Base-by-base conservation (phyloP, 2,888 invertebrate genomes). In the Aphodius granarius region DNA sequence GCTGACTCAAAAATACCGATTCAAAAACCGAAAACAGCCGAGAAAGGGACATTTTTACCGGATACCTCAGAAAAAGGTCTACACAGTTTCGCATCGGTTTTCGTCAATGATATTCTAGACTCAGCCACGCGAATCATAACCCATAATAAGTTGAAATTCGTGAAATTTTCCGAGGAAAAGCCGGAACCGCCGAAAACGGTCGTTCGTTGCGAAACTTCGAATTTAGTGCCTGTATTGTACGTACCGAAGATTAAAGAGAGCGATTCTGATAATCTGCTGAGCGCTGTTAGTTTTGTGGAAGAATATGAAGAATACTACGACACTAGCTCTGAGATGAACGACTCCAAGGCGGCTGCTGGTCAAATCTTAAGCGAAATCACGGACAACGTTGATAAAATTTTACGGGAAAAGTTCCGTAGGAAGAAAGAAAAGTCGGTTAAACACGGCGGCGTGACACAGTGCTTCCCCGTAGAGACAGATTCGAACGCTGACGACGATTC, bases 291-390 rank as follows among this genome's bases (percentile, higher is more conserved):
- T 77, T 87, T 87, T 78, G 86, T 87, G 13, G 87, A 87, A 76
- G 86, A 87, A 70, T 87, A 87, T 76, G 87, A 87, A 75, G 87
- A 87, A 80, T 87, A 85, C 75, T 86, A 87, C 79, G 86, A 86
- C 75, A 85, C 85, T 13, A 86, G 87, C 75, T 84, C 85, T 68
- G 87, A 87, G 76, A 86, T 86, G 75, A 82, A 85, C 1, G 86
- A 87, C 73, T 79, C 86, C 0, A 83, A 83, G 71, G 73, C 84
- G 62, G 83, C 83, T 0, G 80, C 81, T 21, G 82, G 81, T 9
- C 79, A 78, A n/a, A 82, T 82, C 71, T 73, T 83, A 63, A 78
- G 79, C n/a, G 77, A 78, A 20, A 81, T 81, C 18, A 80, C 81
- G 4, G 78, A 80, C 5, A 76, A 75, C 23, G 79, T 81, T 6